Evolutionary conservation across 2,113 vertebrate genomes (phyloP), one percentile per base, ranked within the genome.

Genomic region (Paradoxurus hermaphroditus): DNA sequence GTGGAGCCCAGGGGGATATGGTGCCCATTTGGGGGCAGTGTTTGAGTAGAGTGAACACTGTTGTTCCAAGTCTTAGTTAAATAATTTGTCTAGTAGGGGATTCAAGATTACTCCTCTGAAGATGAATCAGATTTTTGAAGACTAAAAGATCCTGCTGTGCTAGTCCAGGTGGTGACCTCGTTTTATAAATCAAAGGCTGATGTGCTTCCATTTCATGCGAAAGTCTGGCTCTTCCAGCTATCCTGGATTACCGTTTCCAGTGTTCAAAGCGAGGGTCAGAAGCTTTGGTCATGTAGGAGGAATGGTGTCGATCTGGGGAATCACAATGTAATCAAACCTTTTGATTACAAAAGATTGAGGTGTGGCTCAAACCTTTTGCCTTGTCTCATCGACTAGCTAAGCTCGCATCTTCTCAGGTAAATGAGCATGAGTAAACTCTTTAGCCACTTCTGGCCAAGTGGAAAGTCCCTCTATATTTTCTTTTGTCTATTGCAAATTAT

Each of bases 31-130:
- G 44, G 73, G 31, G 90, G 5, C 18, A 21, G 23, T 59, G 27
- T 72, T 46, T 67, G 31, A 72, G 62, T 34, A 95, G 16, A 95
- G 8, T 0, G 12, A 96, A 79, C 34, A 53, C 1, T 70, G 86
- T 87, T 88, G 18, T 39, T 96, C 95, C 72, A 96, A 49, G n/a
- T 96, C 0, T 13, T 84, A 90, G 44, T 36, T n/a, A 91, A 83
- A 91, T 86, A 78, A 91, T 96, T 82, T 98, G 90, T 92, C 14
- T 63, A 94, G 78, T 96, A 93, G 85, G 10, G 51, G 67, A 75
- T 56, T 97, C 59, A 44, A 78, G 97, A 88, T 88, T 39, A 91
- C 3, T 97, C 15, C 82, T 4, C 8, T 78, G 27, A 75, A 79
- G 41, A 25, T 87, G 19, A 97, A 83, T 89, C 41, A 36, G n/a